These are phyloP conservation scores for Chloroceryle inda DNA, from an alignment of 2,797 vertebrate genomes.

Conservation along the genomic window DNA sequence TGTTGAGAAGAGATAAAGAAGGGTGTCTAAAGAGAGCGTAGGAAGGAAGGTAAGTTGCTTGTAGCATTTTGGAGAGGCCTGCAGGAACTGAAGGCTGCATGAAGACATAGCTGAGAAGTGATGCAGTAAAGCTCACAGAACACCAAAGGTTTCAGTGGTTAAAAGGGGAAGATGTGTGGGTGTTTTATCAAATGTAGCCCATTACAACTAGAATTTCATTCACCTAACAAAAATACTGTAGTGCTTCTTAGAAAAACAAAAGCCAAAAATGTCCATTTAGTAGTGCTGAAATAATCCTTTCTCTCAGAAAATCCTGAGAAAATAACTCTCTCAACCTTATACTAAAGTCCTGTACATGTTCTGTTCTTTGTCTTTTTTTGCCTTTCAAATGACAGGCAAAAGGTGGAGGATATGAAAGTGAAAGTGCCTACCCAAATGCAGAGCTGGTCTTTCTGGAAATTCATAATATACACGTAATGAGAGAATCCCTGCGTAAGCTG, in stretches of 20 bases:
- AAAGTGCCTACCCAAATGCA: constrained; percentile 91
- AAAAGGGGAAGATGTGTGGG: neutral
- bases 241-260: neutral
- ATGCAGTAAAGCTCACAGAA: neutral
- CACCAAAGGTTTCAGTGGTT: neutral
- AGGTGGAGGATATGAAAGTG: constrained; percentile 93
- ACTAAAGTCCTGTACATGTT: neutral
- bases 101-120: neutral
- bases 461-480: constrained; percentile 96
- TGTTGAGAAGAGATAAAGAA: neutral
- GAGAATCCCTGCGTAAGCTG: constrained; percentile 94
- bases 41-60: neutral
- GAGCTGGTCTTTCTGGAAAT: constrained; percentile 95
- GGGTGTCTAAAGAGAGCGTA: neutral
- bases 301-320: neutral
- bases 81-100: neutral
- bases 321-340: neutral
- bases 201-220: neutral
- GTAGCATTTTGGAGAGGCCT: neutral
- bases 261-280: neutral
- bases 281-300: neutral
- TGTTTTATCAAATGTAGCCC: neutral
- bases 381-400: constrained; percentile 84
- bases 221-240: neutral
- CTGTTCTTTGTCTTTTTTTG: neutral